These are phyloP conservation scores for Hyperoplus immaculatus DNA, from an alignment of 2,797 vertebrate species.

Conservation along the genomic window DNA sequence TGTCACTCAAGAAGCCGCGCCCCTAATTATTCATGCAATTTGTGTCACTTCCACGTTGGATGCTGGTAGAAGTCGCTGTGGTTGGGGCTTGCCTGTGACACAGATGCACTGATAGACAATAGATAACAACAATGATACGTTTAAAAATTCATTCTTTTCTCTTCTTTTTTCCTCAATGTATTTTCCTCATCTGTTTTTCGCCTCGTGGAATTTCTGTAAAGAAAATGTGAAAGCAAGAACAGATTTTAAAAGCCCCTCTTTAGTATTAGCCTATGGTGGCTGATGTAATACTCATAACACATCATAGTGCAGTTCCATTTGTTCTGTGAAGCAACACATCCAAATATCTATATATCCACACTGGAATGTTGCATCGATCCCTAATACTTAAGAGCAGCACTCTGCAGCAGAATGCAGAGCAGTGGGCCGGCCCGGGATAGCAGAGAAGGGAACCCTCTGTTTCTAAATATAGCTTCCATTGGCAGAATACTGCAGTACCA, in stretches of 20 bases:
- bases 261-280: background rate
- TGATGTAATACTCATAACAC: background rate
- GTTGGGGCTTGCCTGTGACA: no score
- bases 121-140: no score
- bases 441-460: constrained; percentile 81
- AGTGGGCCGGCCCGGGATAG: constrained; percentile 57
- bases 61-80: no score
- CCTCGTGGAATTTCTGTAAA: background rate
- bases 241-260: background rate
- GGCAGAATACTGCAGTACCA: constrained; percentile 75
- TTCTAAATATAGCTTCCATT: constrained; percentile 82
- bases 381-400: constrained; percentile 1
- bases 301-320: background rate
- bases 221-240: background rate
- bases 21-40: no score
- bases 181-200: no score
- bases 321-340: constrained; percentile 52
- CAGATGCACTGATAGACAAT: no score
- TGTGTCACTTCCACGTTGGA: no score
- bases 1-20: no score
- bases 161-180: no score
- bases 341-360: background rate
- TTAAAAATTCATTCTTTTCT: no score
- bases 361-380: constrained; percentile 36
- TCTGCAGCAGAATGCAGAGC: constrained; percentile 79